These are phyloP conservation scores for Lepidochrysops patricia DNA, from an alignment of 2,888 invertebrate species.

Conservation along the genomic window DNA sequence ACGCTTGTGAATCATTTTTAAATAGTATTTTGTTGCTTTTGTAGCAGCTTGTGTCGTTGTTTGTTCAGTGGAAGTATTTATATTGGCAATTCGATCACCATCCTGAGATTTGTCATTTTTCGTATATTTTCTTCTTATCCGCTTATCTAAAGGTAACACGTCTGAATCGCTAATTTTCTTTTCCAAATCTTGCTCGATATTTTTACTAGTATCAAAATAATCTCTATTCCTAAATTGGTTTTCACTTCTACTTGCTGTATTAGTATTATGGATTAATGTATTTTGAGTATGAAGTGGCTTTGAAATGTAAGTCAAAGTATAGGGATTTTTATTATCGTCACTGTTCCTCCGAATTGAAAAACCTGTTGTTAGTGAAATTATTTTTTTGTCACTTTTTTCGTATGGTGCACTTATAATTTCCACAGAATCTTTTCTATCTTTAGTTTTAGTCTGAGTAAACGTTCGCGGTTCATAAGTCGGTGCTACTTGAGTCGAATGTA, in stretches of 20 bases:
- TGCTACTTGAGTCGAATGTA: conserved; percentile 47
- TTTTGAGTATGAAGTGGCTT: conserved; percentile 47
- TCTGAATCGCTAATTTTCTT: conserved; percentile 24
- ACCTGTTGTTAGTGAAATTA: conserved; percentile 61
- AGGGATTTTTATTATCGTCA: conserved; percentile 57
- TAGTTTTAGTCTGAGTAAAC: conserved; percentile 44
- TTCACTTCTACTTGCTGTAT: conserved; percentile 25
- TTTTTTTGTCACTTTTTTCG: conserved; percentile 45
- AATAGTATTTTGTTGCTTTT: conserved; percentile 44
- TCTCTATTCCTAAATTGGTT: conserved; percentile 35
- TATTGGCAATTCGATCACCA: conserved; percentile 28
- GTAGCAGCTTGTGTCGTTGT: conserved; percentile 29
- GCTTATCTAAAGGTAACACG: conserved; percentile 23
- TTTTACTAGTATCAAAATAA: conserved; percentile 37
- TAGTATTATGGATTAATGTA: conserved; percentile 25
- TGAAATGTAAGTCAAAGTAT: conserved; percentile 60
- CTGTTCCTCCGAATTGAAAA: conserved; percentile 62
- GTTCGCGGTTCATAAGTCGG: conserved; percentile 39
- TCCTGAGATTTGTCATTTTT: conserved; percentile 34
- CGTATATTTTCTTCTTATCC: conserved; percentile 40
- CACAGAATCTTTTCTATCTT: conserved; percentile 36
- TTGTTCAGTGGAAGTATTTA: conserved; percentile 26
- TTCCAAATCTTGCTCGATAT: conserved; percentile 31
- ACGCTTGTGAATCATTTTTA: conserved; percentile 48
- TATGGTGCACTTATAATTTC: conserved; percentile 40